Conservation (phyloP, 92 coral and sea anemone species). For the Palythoa grandiflora region DNA sequence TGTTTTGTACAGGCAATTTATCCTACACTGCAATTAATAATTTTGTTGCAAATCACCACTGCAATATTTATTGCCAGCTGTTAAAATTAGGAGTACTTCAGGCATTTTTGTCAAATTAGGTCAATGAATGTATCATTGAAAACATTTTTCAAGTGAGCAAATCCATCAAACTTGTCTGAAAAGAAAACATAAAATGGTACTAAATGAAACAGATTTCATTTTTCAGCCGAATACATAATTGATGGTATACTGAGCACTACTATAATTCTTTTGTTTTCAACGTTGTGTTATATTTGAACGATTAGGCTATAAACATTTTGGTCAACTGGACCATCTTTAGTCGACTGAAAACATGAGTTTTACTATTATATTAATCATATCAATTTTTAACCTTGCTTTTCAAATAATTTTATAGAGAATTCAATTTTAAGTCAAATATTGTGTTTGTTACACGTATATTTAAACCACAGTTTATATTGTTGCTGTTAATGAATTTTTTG, state of each 20-base stretch:
- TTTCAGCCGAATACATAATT: neutral
- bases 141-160: neutral
- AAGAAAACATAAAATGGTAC: neutral
- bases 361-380: no score
- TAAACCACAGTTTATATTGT: no score
- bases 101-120: neutral
- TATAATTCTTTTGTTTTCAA: neutral
- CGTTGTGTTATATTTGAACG: neutral
- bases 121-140: neutral
- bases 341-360: no score
- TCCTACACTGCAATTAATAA: constrained; percentile 47
- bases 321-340: no score
- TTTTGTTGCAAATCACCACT: constrained; percentile 53
- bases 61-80: constrained; percentile 53
- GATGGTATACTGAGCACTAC: neutral
- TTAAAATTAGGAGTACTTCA: constrained; percentile 34
- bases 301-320: no score
- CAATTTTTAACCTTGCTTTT: no score
- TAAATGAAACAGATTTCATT: neutral
- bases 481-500: no score
- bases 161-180: neutral
- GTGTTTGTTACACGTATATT: no score
- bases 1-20: constrained; percentile 39
- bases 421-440: no score
- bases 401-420: no score